These are phyloP conservation scores for Liolophura sinensis DNA, from an alignment of 1,140 invertebrate species.

Conservation along the genomic window DNA sequence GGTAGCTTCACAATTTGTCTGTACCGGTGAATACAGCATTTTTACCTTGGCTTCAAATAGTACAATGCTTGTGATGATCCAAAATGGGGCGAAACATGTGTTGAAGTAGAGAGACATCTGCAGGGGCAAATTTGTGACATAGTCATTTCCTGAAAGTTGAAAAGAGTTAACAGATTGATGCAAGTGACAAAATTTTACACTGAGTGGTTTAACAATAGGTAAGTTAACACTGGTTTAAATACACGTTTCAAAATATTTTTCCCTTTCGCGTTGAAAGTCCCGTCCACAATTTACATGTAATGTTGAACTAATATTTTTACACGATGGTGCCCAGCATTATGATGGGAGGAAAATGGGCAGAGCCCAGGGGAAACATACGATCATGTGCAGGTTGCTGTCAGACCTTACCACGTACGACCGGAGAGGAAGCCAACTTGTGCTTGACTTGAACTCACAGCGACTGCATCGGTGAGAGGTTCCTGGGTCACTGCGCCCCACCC, in stretches of 20 bases:
- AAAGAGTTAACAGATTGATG: constrained; percentile 2
- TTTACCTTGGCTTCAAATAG: constrained; percentile 66
- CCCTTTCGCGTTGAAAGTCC: background rate
- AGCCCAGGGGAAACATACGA: too few relatives aligned
- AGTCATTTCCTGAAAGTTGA: constrained; percentile 54
- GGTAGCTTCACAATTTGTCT: too few relatives aligned
- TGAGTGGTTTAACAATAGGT: background rate
- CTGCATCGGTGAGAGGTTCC: too few relatives aligned
- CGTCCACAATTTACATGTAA: background rate
- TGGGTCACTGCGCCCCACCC: too few relatives aligned
- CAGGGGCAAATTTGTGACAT: constrained; percentile 71
- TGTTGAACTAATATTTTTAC: background rate
- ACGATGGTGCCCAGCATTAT: background rate
- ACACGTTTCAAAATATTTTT: constrained; percentile 2
- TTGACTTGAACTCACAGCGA: too few relatives aligned
- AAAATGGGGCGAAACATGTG: constrained; percentile 72
- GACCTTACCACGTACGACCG: too few relatives aligned
- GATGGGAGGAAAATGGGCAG: background rate
- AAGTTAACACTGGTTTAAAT: background rate
- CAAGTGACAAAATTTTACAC: background rate
- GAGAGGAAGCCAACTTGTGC: too few relatives aligned
- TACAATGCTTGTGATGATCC: constrained; percentile 68
- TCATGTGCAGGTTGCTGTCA: too few relatives aligned
- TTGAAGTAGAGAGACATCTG: constrained; percentile 86
- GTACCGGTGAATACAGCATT: background rate